Evolutionary conservation across 2,888 invertebrate genomes (phyloP).

Genomic region (Rhaphigaster nebulosa): DNA sequence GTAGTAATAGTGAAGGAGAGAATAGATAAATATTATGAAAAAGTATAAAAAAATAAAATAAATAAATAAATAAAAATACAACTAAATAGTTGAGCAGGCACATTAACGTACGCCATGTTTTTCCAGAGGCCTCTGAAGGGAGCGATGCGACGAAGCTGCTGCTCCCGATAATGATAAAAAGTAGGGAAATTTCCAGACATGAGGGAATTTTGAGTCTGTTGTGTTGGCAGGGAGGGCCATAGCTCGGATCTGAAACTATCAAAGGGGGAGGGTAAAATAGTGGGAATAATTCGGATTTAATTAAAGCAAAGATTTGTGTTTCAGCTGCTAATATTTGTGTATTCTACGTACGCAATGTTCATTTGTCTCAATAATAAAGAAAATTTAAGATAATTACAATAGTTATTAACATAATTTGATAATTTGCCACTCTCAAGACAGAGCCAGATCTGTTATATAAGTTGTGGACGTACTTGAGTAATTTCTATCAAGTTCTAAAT

Average conservation of each 20-base stretch:
- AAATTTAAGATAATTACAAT: too few species aligned
- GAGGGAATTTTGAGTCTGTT: constrained; percentile 58
- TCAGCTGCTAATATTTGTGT: neutral
- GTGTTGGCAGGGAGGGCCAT: constrained; percentile 56
- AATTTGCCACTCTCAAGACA: too few species aligned
- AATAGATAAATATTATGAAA: neutral
- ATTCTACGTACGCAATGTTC: too few species aligned
- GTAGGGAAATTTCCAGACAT: constrained; percentile 50
- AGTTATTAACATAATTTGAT: too few species aligned
- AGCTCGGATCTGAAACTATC: constrained; percentile 50
- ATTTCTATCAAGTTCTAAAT: too few species aligned
- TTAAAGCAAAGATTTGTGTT: neutral
- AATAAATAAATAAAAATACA: neutral
- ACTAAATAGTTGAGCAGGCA: constrained; percentile 33
- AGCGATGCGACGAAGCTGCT: constrained; percentile 47
- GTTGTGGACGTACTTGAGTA: too few species aligned
- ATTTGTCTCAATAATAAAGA: too few species aligned
- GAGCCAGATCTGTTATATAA: too few species aligned
- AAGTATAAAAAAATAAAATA: neutral
- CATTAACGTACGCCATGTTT: constrained; percentile 53
- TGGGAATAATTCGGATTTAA: neutral
- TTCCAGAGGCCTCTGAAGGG: constrained; percentile 52
- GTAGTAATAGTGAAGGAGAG: neutral
- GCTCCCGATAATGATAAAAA: constrained; percentile 54
- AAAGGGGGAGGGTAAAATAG: neutral